Conservation (phyloP, 2,888 invertebrate species). For the Dichetophora obliterata region DNA sequence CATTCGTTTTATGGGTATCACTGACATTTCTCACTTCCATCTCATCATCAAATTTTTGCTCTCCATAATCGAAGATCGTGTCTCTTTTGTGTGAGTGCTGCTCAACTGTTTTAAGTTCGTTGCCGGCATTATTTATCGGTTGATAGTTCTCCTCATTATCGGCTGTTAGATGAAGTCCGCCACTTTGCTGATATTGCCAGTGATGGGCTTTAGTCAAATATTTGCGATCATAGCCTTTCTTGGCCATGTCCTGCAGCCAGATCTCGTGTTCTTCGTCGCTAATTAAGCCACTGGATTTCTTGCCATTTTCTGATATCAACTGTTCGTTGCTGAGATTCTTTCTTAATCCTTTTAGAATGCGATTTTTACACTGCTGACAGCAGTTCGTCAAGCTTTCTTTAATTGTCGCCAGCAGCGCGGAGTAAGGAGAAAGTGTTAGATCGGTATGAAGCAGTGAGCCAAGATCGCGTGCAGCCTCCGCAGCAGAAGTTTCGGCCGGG, state of each 20-base stretch:
- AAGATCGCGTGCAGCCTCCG: too few species aligned
- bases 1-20: not conserved
- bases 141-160: not conserved
- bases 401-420: conserved; percentile 43
- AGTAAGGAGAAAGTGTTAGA: not conserved
- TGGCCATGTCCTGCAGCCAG: conserved; percentile 56
- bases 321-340: conserved; percentile 16
- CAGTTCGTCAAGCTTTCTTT: conserved; percentile 49
- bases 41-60: too few species aligned
- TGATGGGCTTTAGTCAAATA: conserved; percentile 54
- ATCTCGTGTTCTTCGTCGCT: conserved; percentile 31
- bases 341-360: conserved; percentile 42
- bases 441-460: not conserved
- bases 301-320: not conserved
- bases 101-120: not conserved
- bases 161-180: conserved; percentile 46
- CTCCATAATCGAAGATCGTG: not conserved
- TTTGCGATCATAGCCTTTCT: conserved; percentile 57
- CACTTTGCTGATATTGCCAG: conserved; percentile 49
- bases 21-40: too few species aligned
- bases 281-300: conserved; percentile 11
- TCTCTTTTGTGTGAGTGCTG: conserved; percentile 14
- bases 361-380: conserved; percentile 52
- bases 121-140: not conserved
- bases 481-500: too few species aligned